These are phyloP conservation scores for Noctua pronuba DNA, from an alignment of 2,888 invertebrate genomes.

Conservation along the genomic window DNA sequence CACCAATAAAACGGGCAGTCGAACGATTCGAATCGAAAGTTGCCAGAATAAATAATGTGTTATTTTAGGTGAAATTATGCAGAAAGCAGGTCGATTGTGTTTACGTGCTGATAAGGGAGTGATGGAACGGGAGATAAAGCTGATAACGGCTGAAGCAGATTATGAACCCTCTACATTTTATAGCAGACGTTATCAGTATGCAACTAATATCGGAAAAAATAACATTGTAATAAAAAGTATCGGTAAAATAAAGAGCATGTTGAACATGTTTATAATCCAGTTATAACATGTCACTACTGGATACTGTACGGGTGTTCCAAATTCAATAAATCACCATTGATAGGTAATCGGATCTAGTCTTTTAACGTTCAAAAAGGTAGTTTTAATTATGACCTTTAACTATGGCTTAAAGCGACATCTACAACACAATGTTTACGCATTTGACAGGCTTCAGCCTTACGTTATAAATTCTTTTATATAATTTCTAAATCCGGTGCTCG, in stretches of 20 bases:
- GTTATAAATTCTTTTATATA: conserved; percentile 50
- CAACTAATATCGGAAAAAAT: conserved; percentile 17
- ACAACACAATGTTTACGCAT: conserved; percentile 35
- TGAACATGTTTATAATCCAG: not conserved
- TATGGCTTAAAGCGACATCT: conserved; percentile 14
- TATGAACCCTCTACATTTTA: conserved; percentile 41
- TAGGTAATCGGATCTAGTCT: not conserved
- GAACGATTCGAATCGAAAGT: conserved; percentile 56
- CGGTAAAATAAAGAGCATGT: not conserved
- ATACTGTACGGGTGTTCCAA: not conserved
- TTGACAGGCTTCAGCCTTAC: conserved; percentile 42
- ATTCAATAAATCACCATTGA: conserved; percentile 2
- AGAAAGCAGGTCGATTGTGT: conserved; percentile 69
- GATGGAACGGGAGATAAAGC: conserved; percentile 67
- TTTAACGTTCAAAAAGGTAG: not conserved
- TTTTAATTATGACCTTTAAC: not conserved
- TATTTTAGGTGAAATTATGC: conserved; percentile 66
- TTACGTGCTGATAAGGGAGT: conserved; percentile 61
- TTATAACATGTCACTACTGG: not conserved
- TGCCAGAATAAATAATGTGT: conserved; percentile 48
- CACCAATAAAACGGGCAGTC: conserved; percentile 45
- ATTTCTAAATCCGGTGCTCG: conserved; percentile 50
- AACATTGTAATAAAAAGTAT: conserved; percentile 23
- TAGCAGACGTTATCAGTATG: conserved; percentile 34
- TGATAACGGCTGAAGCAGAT: conserved; percentile 60